Evolutionary conservation across 2,113 vertebrate species (phyloP), one percentile per base, ranked within the genome.

Genomic region (Perognathus longimembris): DNA sequence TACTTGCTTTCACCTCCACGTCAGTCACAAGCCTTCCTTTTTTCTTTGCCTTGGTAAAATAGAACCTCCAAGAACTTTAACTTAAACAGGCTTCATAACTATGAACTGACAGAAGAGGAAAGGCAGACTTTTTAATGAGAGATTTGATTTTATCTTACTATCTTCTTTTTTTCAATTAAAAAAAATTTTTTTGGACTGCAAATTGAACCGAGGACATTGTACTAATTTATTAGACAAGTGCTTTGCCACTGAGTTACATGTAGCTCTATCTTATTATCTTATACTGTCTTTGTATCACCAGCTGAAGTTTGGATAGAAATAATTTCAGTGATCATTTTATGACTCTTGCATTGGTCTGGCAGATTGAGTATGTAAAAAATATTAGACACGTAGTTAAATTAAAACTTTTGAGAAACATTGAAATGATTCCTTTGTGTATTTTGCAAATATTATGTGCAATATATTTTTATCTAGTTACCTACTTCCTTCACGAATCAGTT

Each of bases 331-430:
- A 30, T 92, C n/a, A 36, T 64, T 84, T 67, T 87, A 40, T 45
- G 57, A 59, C 24, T 12, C 38, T 22, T 50, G 11, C 5, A 9
- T 32, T 57, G 18, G 28, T 70, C 76, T 91, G 4, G 14, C 91
- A 76, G 28, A 40, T 59, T 30, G 1, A 90, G 8, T 75, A 84
- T 82, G 75, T 76, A 76, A 75, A 45, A 85, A 77, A 64, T 24
- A 59, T 0, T 0, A 86, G 63, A 36, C 28, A 42, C 50, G 10
- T 32, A 63, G 12, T 61, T 80, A 79, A 76, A 82, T 74, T 77
- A 89, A 45, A 89, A 59, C 76, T 85, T 82, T 15, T 59, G 40
- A 86, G 75, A 86, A 87, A 36, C 4, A 71, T 30, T 42, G n/a
- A 7, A 84, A 28, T 54, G 88, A 30, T 84, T 77, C 26, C 59